phyloP scores from a whole-genome alignment of 1,140 invertebrate species.

The Orussus abietinus region DNA sequence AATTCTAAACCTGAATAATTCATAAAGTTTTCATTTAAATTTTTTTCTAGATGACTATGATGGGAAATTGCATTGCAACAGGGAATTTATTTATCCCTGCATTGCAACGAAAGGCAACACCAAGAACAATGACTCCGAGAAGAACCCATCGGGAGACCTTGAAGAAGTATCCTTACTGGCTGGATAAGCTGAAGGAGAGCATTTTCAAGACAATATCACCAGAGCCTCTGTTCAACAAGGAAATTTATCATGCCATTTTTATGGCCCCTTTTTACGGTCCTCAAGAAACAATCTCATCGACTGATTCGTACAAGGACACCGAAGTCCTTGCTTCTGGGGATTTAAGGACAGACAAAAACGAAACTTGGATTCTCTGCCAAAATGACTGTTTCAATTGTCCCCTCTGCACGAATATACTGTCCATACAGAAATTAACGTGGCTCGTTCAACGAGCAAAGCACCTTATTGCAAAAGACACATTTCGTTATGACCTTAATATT shows the following conservation, averaged over 20 bases:
- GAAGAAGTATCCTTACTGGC: neutral
- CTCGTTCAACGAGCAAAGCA: constrained; percentile 61
- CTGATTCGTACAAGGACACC: neutral
- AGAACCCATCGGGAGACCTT: too few species aligned
- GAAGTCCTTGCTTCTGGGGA: neutral
- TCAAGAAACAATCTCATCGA: neutral
- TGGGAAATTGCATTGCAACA: too few species aligned
- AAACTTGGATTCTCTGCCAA: constrained; percentile 16
- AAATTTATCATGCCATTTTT: neutral
- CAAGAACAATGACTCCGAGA: too few species aligned
- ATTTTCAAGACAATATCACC: constrained; percentile 1
- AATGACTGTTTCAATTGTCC: constrained; percentile 47
- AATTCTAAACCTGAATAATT: too few species aligned
- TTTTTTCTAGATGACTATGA: too few species aligned
- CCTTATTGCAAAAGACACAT: constrained; percentile 52
- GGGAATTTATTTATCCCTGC: too few species aligned
- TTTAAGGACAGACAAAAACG: constrained; percentile 1
- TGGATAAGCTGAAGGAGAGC: neutral
- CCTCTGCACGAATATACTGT: constrained; percentile 21
- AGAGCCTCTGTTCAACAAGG: neutral
- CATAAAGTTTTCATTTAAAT: too few species aligned
- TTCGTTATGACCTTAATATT: constrained; percentile 62
- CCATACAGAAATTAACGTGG: constrained; percentile 56
- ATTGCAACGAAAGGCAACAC: too few species aligned
- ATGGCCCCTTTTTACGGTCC: neutral